Base-by-base conservation (phyloP, 2,797 vertebrate species). In the Sebastes hopkinsi region DNA sequence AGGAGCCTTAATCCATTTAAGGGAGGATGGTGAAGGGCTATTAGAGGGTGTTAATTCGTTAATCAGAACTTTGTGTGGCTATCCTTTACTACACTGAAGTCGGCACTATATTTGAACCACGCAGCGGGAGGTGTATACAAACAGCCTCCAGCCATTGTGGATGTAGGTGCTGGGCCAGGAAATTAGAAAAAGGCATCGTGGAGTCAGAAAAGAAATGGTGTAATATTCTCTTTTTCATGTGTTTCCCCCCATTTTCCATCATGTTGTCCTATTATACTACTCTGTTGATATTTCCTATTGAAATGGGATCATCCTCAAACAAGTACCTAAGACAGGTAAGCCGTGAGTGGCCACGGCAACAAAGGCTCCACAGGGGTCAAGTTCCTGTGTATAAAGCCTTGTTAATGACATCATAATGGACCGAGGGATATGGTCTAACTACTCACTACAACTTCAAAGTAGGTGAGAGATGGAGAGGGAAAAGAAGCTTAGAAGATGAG, bases 321-420 rank as follows among this genome's bases (percentile, higher is more conserved):
- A 97, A 95, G 93, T 90, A 97, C 96, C 95, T 95, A 94, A 95
- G 96, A 95, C 96, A 97, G 97, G 95, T 96, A 96, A 96, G 95
- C 92, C 84, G 84, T 81, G 95, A 95, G 96, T 93, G 95, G 91
- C 90, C 92, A 81, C 20, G 86, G 93, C 91, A 93, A 96, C 94
- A 96, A 95, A 93, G 79, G 92, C 97, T 95, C 97, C 86, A 81
- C 95, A 88, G 98, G 97, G 96, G 96, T 97, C 96, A 97, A 95
- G 96, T 97, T 97, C 95, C 97, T 94, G 95, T 96, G 95, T 96
- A 54, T 54, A 94, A 92, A 93, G 90, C 92, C 94, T 65, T 90
- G 96, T 96, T 98, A 98, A 99, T 97, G 97, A 97, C 96, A 96
- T 93, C 95, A 95, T 97, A 97, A 97, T 97, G 95, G 97, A 97